These are phyloP conservation scores for Staurois parvus DNA, from an alignment of 2,797 vertebrate species.

Conservation along the genomic window DNA sequence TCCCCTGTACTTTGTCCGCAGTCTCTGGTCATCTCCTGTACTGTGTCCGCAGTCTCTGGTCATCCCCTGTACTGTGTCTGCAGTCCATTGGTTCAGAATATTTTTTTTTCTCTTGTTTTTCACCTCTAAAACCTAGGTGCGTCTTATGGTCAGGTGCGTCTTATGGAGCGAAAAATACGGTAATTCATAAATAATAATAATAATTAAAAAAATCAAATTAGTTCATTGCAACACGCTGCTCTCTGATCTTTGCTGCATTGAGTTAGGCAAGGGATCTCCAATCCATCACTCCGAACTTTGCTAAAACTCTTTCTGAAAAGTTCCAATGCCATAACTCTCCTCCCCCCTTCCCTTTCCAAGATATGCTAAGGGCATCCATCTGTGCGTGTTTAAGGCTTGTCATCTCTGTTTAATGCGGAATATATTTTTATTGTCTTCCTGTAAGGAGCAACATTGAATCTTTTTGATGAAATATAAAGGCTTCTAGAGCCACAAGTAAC, in stretches of 20 bases:
- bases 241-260: background rate
- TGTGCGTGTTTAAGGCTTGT: constrained; percentile 10
- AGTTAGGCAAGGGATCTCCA: background rate
- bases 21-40: too few relatives aligned
- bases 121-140: too few relatives aligned
- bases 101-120: too few relatives aligned
- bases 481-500: constrained; percentile 9
- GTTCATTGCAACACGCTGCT: too few relatives aligned
- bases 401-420: constrained; percentile 10
- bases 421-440: constrained; percentile 29
- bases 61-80: too few relatives aligned
- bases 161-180: too few relatives aligned
- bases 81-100: too few relatives aligned
- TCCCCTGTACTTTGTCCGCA: too few relatives aligned
- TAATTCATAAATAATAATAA: too few relatives aligned
- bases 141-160: too few relatives aligned
- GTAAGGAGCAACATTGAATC: constrained; percentile 5
- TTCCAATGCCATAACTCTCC: background rate
- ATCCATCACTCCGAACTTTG: background rate
- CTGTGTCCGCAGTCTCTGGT: too few relatives aligned
- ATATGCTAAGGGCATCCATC: constrained; percentile 10
- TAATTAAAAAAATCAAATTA: too few relatives aligned
- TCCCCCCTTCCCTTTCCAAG: background rate
- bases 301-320: background rate
- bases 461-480: constrained; percentile 17